Evolutionary conservation across 1,140 invertebrate genomes (phyloP).

Genomic region (Coelopa frigida): DNA sequence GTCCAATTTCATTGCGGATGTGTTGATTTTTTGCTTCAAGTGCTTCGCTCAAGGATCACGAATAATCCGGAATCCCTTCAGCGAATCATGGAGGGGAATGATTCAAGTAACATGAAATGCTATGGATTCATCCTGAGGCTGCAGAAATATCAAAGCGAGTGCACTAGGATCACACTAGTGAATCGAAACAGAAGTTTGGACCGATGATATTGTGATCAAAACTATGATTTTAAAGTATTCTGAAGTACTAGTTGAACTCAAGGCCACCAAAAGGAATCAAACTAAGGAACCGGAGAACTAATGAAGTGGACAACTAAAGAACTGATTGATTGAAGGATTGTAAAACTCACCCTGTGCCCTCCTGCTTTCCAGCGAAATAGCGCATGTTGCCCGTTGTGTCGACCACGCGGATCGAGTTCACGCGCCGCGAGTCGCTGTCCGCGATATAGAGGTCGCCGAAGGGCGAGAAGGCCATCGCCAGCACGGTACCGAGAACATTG

Average conservation of each 20-base stretch:
- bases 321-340: no score
- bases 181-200: no score
- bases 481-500: slow-evolving; percentile 64
- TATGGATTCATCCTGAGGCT: no score
- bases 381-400: slow-evolving; percentile 76
- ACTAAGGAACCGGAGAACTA: not conserved
- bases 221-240: not conserved
- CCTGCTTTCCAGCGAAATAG: slow-evolving; percentile 70
- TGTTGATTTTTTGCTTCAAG: no score
- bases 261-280: not conserved
- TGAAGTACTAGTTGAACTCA: not conserved
- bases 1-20: no score
- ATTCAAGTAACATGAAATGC: no score
- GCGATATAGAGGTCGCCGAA: slow-evolving; percentile 90
- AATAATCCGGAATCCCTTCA: no score
- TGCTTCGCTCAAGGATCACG: no score
- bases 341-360: slow-evolving; percentile 47
- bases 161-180: no score
- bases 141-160: no score
- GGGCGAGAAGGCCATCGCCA: slow-evolving; percentile 83
- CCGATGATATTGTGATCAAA: no score
- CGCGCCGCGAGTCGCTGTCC: slow-evolving; percentile 81
- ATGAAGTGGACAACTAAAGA: not conserved
- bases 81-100: no score
- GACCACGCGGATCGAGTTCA: slow-evolving; percentile 80